Percentiles rank a stretch among this genome's conserved stretches.
phyloP scores from a whole-genome alignment of 92 coral and sea anemone genomes.

The Siderastrea radians region DNA sequence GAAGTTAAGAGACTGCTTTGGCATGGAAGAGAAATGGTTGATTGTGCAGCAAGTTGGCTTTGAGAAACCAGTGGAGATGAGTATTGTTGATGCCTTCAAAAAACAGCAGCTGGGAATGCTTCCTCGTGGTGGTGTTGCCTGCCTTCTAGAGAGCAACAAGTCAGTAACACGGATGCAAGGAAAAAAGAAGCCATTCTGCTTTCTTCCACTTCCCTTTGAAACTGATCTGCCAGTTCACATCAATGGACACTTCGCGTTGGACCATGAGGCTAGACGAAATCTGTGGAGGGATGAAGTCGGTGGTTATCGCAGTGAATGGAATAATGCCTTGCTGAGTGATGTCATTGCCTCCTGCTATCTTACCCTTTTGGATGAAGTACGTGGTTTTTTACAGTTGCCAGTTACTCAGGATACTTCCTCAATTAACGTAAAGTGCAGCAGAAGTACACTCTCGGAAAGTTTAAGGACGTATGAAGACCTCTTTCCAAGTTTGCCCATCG shows the following conservation, averaged over 20 bases:
- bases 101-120: constrained; percentile 71
- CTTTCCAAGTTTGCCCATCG: constrained; percentile 42
- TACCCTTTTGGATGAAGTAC: constrained; percentile 41
- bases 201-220: constrained; percentile 60
- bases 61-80: constrained; percentile 23
- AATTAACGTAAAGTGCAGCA: not conserved
- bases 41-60: constrained; percentile 82
- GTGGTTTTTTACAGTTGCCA: constrained; percentile 32
- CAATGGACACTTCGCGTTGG: constrained; percentile 80
- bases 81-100: constrained; percentile 54
- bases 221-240: constrained; percentile 80
- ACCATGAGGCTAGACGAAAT: constrained; percentile 57
- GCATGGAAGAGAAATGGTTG: constrained; percentile 78
- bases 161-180: not conserved
- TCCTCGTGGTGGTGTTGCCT: constrained; percentile 94
- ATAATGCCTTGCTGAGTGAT: constrained; percentile 36
- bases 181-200: not conserved
- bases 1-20: constrained; percentile 56
- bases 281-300: constrained; percentile 69
- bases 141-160: constrained; percentile 32
- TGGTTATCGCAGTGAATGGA: constrained; percentile 73
- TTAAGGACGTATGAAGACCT: constrained; percentile 35
- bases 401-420: not conserved
- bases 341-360: constrained; percentile 76
- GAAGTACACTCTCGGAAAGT: not conserved